Percentiles rank a stretch among this genome's conserved stretches.
Conservation (phyloP, 2,113 vertebrate species). For the Andinoacara biseriatus region DNA sequence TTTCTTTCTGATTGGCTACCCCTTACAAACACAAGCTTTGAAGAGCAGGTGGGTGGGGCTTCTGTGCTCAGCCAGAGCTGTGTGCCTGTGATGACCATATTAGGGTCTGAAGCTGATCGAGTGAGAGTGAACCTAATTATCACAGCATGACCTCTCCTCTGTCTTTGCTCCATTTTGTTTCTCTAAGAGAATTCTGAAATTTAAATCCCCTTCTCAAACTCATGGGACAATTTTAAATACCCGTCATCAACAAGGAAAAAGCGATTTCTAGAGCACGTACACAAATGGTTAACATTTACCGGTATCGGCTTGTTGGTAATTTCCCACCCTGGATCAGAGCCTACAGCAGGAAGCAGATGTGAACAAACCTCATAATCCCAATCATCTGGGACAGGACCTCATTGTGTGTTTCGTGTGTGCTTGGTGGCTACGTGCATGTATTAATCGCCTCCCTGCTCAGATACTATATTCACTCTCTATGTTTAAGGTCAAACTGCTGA, state of each 20-base stretch:
- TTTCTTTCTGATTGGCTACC: background rate
- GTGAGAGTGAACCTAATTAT: background rate
- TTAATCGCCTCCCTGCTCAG: slow-evolving; percentile 32
- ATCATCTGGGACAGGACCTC: slow-evolving; percentile 61
- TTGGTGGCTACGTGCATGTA: slow-evolving; percentile 3
- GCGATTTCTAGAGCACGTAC: background rate
- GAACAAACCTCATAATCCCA: slow-evolving; percentile 63
- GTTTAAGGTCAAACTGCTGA: background rate
- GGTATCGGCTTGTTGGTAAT: slow-evolving; percentile 23
- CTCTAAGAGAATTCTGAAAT: background rate
- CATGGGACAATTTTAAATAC: background rate
- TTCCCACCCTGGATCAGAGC: slow-evolving; percentile 42
- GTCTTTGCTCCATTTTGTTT: background rate
- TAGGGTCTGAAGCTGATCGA: slow-evolving; percentile 11
- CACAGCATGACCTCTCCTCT: slow-evolving; percentile 8
- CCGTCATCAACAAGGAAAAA: background rate
- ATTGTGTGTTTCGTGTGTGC: slow-evolving; percentile 35
- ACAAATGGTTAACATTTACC: background rate
- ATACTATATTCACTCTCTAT: slow-evolving; percentile 13
- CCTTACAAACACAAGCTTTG: background rate
- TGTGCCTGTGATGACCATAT: background rate
- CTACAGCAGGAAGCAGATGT: slow-evolving; percentile 72
- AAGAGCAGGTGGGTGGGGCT: background rate
- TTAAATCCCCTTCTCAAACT: background rate
- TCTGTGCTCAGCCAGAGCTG: background rate